Conservation (phyloP, 1,140 invertebrate genomes). For the Achatina immaculata region DNA sequence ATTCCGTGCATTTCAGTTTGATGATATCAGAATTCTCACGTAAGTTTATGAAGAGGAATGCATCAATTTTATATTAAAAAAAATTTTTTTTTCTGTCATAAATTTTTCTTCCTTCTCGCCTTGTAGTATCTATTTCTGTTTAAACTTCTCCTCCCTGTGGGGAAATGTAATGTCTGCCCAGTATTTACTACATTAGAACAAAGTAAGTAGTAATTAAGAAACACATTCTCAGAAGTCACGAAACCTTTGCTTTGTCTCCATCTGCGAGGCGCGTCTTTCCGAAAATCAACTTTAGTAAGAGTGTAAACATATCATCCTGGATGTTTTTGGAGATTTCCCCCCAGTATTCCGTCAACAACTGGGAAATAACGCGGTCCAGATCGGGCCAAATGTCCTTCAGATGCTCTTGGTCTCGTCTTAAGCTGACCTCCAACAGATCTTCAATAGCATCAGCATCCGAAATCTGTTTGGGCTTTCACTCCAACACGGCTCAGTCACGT, state of each 20-base stretch:
- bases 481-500: neutral
- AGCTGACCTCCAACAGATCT: neutral
- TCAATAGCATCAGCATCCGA: neutral
- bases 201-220: neutral
- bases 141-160: too few species aligned
- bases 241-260: neutral
- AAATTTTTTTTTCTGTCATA: too few species aligned
- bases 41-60: too few species aligned
- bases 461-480: neutral
- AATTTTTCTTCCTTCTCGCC: too few species aligned
- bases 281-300: too few species aligned
- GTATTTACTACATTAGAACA: neutral
- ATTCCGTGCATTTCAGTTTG: too few species aligned
- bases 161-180: too few species aligned
- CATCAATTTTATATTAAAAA: too few species aligned
- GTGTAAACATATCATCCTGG: too few species aligned
- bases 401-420: neutral
- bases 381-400: neutral
- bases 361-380: neutral
- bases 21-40: too few species aligned
- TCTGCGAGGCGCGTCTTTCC: neutral
- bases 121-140: too few species aligned
- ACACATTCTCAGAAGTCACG: neutral
- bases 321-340: too few species aligned
- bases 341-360: neutral